Evolutionary conservation across 2,888 invertebrate genomes (phyloP).

Genomic region (Scaptomyza cyrtandrae): DNA sequence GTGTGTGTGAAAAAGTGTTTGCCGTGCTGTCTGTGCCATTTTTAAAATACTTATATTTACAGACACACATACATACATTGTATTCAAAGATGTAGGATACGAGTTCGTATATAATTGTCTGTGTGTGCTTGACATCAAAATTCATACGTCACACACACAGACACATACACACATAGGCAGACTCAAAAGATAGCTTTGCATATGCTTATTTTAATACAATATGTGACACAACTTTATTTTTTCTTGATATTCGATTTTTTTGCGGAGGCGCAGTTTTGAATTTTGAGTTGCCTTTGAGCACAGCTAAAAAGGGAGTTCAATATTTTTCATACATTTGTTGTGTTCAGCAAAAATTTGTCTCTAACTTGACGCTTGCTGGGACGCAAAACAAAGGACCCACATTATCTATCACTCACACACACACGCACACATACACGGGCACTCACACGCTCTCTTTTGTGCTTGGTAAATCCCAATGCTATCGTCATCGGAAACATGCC

Average conservation of each 20-base stretch:
- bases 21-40: slow-evolving; percentile 29
- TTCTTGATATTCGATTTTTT: slow-evolving; percentile 16
- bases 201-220: slow-evolving; percentile 59
- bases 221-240: slow-evolving; percentile 32
- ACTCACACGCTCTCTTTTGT: not conserved
- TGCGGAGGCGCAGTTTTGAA: slow-evolving; percentile 28
- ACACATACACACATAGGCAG: slow-evolving; percentile 1
- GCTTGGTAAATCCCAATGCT: slow-evolving; percentile 42
- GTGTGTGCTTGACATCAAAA: slow-evolving; percentile 62
- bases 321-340: slow-evolving; percentile 22
- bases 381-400: slow-evolving; percentile 53
- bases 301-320: slow-evolving; percentile 12
- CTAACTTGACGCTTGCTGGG: slow-evolving; percentile 58
- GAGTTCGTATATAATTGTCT: slow-evolving; percentile 17
- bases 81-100: slow-evolving; percentile 59
- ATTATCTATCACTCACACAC: not conserved
- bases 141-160: slow-evolving; percentile 71
- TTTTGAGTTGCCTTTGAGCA: slow-evolving; percentile 44
- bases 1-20: slow-evolving; percentile 24
- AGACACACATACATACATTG: slow-evolving; percentile 51
- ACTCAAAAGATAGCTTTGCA: slow-evolving; percentile 61
- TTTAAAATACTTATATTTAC: slow-evolving; percentile 17
- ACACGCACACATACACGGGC: not conserved
- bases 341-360: slow-evolving; percentile 44
- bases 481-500: slow-evolving; percentile 62